Evolutionary conservation across 2,888 invertebrate genomes (phyloP).

Genomic region (Melanostoma mellinum): DNA sequence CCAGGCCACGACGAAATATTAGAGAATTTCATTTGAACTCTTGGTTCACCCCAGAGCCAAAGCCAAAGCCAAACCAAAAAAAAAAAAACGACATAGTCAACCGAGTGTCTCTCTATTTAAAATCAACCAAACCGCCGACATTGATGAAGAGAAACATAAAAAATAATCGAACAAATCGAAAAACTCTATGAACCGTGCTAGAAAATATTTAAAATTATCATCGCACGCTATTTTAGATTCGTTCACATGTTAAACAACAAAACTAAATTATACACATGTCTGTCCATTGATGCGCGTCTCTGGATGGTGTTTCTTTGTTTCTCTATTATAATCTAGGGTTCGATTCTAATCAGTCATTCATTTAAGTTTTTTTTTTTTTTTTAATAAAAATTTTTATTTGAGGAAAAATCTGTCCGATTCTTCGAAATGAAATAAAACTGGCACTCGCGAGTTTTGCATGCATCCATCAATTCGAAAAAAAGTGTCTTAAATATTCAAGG

Average conservation of each 20-base stretch:
- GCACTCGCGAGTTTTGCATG: conserved; percentile 33
- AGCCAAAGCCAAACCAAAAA: conserved; percentile 10
- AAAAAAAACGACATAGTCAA: background rate
- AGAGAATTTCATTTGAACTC: conserved; percentile 47
- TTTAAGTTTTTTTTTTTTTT: background rate
- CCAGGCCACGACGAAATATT: conserved; percentile 4
- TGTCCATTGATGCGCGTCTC: conserved; percentile 36
- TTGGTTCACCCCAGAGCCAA: conserved; percentile 41
- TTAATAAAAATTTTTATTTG: background rate
- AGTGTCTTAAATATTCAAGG: conserved; percentile 25
- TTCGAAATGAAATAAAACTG: background rate
- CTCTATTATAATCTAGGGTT: conserved; percentile 5
- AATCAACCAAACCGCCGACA: conserved; percentile 8
- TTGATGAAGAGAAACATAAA: conserved; percentile 39
- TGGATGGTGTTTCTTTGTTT: conserved; percentile 20
- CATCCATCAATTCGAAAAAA: conserved; percentile 46
- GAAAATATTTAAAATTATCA: conserved; percentile 68
- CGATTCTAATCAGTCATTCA: conserved; percentile 65
- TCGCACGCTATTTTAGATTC: conserved; percentile 68
- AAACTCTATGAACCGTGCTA: conserved; percentile 72
- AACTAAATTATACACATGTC: conserved; percentile 55
- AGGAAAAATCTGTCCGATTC: conserved; percentile 29
- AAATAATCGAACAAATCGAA: conserved; percentile 70
- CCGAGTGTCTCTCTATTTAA: too few relatives aligned
- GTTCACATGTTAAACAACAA: conserved; percentile 59